phyloP scores from a whole-genome alignment of 2,113 vertebrate genomes.

The Leucopsar rothschildi region DNA sequence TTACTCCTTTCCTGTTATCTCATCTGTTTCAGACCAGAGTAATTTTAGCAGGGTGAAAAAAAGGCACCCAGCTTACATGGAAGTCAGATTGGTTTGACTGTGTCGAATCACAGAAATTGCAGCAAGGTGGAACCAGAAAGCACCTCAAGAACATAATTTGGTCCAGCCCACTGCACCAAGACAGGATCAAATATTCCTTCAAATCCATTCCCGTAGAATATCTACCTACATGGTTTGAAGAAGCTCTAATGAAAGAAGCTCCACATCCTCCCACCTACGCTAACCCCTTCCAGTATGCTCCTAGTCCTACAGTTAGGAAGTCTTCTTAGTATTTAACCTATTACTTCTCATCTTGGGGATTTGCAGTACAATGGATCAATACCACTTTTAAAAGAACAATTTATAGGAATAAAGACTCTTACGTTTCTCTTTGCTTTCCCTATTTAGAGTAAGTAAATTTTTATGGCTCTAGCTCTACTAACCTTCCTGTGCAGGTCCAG shows the following conservation, averaged over 20 bases:
- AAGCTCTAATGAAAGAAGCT: neutral
- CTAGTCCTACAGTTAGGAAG: neutral
- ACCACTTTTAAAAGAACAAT: neutral
- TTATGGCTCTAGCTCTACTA: neutral
- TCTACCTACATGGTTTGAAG: neutral
- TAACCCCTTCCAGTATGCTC: neutral
- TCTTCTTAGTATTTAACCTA: neutral
- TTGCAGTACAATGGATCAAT: slow-evolving; percentile 20
- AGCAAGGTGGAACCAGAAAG: neutral
- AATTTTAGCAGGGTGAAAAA: slow-evolving; percentile 6
- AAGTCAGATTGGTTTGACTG: neutral
- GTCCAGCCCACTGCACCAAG: neutral
- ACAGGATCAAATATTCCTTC: neutral
- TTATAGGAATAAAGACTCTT: neutral
- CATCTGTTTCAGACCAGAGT: slow-evolving; percentile 2
- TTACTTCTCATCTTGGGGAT: neutral
- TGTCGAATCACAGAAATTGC: neutral
- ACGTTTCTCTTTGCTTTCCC: neutral
- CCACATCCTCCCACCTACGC: neutral
- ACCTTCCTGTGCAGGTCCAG: neutral
- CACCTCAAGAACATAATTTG: neutral
- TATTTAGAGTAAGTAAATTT: neutral
- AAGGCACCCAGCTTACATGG: neutral
- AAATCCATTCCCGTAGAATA: neutral
- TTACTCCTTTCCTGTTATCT: slow-evolving; percentile 20